Evolutionary conservation across 2,113 vertebrate species (phyloP), one percentile per base, ranked within the genome.

Genomic region (Dicrurus megarhynchus): DNA sequence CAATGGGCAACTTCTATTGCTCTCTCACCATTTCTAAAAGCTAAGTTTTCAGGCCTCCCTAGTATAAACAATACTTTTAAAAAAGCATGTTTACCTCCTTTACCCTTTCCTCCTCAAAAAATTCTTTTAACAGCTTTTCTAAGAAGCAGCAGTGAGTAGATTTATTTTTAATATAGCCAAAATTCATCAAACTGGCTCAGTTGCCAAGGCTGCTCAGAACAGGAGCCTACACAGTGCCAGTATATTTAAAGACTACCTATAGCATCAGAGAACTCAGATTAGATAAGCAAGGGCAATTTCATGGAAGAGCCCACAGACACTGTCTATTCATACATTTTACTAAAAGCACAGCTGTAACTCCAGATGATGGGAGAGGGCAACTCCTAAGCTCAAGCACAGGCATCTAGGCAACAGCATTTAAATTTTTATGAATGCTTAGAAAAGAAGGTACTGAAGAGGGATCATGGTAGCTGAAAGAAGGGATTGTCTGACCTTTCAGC

Each of bases 171-270:
- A 61, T 73, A 46, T 30, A 84, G n/a, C 22, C 77, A 37, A 79
- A 95, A 93, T 73, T 68, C 44, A 87, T 49, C 47, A 57, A 91
- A 57, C 23, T 28, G 37, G 33, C 49, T 68, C 30, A 52, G 69
- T 46, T 89, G 52, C 69, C 65, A 84, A 71, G 70, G 60, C 73
- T 95, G 52, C 80, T 78, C 64, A 37, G 77, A 89, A 87, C 16
- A 71, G 59, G 32, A 92, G 37, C 64, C 76, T 63, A 78, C 80
- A 75, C n/a, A 64, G 65, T 21, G 18, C 44, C 68, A 68, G n/a
- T 19, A 24, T 55, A 90, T 44, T 64, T 79, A 71, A 89, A 89
- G 69, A 64, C 50, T 61, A 56, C 60, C 57, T 81, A 28, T 7
- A 85, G 74, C 55, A 87, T 50, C 53, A 56, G 55, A 69, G 42